These are phyloP conservation scores for Lasiurus borealis DNA, from an alignment of 2,113 vertebrate genomes.

Conservation along the genomic window DNA sequence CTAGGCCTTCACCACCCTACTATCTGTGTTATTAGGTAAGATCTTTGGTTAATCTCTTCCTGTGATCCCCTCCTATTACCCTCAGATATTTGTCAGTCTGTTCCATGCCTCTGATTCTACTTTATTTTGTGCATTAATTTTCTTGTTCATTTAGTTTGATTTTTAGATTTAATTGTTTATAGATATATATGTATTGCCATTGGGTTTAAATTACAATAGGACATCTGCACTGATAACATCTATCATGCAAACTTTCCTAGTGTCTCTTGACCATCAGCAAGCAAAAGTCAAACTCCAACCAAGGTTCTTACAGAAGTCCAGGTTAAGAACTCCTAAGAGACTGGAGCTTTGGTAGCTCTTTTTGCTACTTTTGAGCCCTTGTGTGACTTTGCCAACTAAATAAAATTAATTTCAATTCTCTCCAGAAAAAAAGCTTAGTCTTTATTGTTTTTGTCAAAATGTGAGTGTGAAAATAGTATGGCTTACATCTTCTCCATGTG, in stretches of 20 bases:
- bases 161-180: too few species aligned
- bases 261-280: not conserved
- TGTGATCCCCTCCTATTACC: too few species aligned
- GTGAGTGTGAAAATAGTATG: not conserved
- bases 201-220: not conserved
- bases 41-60: too few species aligned
- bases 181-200: too few species aligned
- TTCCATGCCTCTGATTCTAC: too few species aligned
- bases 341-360: not conserved
- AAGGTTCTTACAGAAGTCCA: not conserved
- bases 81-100: too few species aligned
- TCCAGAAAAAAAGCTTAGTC: not conserved
- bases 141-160: too few species aligned
- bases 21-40: too few species aligned
- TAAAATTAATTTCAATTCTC: not conserved
- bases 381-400: not conserved
- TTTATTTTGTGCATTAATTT: too few species aligned
- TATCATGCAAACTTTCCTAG: not conserved
- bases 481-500: not conserved
- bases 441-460: not conserved
- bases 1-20: too few species aligned
- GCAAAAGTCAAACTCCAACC: not conserved
- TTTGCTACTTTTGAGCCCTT: not conserved
- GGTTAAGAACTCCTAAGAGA: constrained; percentile 30
- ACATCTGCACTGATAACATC: not conserved